Conservation (phyloP, 2,113 vertebrate genomes). For the Otolemur garnettii region DNA sequence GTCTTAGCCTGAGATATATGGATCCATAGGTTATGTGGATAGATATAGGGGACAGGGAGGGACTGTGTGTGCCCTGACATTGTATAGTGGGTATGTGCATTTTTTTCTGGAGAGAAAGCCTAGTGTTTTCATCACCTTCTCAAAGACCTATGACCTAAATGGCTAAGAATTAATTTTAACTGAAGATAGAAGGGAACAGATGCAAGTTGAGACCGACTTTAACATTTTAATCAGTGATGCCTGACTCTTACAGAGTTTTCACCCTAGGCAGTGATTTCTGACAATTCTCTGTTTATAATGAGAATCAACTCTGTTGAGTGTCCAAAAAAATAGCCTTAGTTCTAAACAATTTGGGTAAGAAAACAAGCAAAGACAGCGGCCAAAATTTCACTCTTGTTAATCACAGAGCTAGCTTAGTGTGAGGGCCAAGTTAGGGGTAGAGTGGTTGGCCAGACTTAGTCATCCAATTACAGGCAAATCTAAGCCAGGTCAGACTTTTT, state of each 20-base stretch:
- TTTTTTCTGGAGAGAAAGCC: background rate
- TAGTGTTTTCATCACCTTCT: background rate
- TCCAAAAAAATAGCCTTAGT: background rate
- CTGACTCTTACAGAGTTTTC: background rate
- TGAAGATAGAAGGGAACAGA: background rate
- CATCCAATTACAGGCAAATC: background rate
- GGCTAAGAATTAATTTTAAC: constrained; percentile 35
- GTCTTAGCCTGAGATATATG: background rate
- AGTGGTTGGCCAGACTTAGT: background rate
- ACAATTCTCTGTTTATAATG: background rate
- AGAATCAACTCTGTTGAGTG: background rate
- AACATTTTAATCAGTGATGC: background rate
- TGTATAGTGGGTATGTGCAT: background rate
- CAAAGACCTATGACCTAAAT: background rate
- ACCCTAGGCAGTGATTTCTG: background rate
- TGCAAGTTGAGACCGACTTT: background rate
- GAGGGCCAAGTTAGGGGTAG: background rate
- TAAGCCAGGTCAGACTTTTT: background rate
- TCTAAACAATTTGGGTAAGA: background rate
- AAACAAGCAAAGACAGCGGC: background rate
- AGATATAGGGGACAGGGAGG: background rate
- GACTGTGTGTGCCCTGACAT: background rate
- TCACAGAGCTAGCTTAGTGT: background rate
- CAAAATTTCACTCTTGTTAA: background rate
- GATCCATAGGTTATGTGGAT: too few species aligned